Base-by-base conservation (phyloP, 1,140 invertebrate genomes). In the Pteromalus puparum region DNA sequence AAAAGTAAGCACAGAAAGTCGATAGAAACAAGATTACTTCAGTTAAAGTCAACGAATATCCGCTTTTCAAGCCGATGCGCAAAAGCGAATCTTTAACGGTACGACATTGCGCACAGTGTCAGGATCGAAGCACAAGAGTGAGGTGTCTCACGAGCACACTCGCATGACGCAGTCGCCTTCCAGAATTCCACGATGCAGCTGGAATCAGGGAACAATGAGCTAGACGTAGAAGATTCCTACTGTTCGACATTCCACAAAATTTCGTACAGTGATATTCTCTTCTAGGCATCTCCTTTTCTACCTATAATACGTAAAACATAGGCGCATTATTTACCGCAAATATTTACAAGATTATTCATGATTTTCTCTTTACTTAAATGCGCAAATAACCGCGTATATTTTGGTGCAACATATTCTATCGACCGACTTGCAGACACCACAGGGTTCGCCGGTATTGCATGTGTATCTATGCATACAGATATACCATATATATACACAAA, bases 131-230 rank as follows among this genome's bases (percentile, higher is more conserved):
- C 77, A 80, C 5, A 68, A 38, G 77, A 70, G 21, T 65, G 77
- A 80, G 77, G 77, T 70, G 77, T 67, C 65, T 70, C 65, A 26
- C 21, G 65, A 42, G 67, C 21, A 70, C 79, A 26, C 53, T 73
- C 68, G 28, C 30, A 81, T 74, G 34, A 34, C 75, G 61, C 75
- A 78, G 67, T 18, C 61, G n/a, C 46, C 46, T 88, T 89, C 88
- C 88, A 90, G 88, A 90, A 89, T 90, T 88, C 87, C 83, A 75
- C 86, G 89, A 89, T 90, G 88, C 88, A 89, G 87, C 85, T 87
- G 84, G 84, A 86, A 89, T 87, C 87, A 89, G 88, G 87, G 86
- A 86, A 87, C 67, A 87, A 89, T 84, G 53, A 79, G 15, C 70
- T 65, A 38, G 42, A 70, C 67, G 46, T 38, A 61, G 80, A 82